Percentiles rank a stretch among this genome's conserved stretches.
Evolutionary conservation across 2,113 vertebrate genomes (phyloP).

Genomic region (Mixornis gularis): DNA sequence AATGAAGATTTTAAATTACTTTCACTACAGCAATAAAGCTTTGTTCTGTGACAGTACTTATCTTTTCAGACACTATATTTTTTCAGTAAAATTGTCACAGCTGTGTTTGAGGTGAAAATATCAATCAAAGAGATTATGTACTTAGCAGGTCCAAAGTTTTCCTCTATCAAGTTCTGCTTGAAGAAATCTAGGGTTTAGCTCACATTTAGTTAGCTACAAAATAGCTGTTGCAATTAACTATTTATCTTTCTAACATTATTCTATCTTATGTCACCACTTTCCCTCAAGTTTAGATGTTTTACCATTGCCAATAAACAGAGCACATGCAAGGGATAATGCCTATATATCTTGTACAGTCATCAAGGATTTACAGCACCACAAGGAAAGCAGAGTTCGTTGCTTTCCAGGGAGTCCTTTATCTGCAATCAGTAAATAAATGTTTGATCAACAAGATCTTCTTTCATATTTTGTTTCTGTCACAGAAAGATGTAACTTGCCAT

Average conservation of each 20-base stretch:
- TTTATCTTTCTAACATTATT: not conserved
- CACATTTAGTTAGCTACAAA: not conserved
- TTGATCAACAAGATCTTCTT: not conserved
- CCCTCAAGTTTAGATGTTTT: not conserved
- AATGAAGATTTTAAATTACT: not conserved
- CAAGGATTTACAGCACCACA: not conserved
- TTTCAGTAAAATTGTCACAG: not conserved
- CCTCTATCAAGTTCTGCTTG: not conserved
- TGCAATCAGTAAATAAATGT: not conserved
- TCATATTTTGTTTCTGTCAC: not conserved
- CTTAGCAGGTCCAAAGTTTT: not conserved
- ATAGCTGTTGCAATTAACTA: not conserved
- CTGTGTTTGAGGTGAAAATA: not conserved
- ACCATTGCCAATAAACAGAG: not conserved
- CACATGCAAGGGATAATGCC: not conserved
- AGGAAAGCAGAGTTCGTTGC: not conserved
- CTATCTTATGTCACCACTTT: not conserved
- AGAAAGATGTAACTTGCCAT: not conserved
- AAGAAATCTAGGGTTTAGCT: not conserved
- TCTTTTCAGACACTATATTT: not conserved
- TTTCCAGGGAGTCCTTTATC: not conserved
- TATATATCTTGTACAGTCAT: not conserved
- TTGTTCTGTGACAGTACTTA: not conserved
- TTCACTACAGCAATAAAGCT: not conserved
- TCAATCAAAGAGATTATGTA: not conserved